Base-by-base conservation (phyloP, 2,888 invertebrate species). In the Silvanus unidentatus region DNA sequence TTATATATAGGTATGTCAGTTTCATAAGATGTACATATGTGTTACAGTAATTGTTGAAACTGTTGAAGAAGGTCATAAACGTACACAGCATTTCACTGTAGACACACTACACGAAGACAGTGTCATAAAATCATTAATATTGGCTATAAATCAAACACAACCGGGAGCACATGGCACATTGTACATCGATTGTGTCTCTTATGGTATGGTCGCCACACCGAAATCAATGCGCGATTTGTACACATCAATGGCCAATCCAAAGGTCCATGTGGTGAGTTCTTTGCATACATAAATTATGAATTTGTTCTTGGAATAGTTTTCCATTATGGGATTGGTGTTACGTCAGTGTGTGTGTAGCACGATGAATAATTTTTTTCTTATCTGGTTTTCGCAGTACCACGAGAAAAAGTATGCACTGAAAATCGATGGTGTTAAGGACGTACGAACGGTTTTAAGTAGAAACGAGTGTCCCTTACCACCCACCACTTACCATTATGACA, bases 1-100 rank as follows among this genome's bases (percentile, higher is more conserved):
- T 12, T 32, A n/a, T n/a, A 12, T 12, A n/a, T 12, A n/a, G n/a
- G 4, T 12, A n/a, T 12, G 5, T 5, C 3, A 32, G n/a, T 5
- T 32, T 32, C 5, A 32, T 12, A 5, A 32, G 3, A 32, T 5
- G 4, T 3, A 12, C 16, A 40, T 40, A 48, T 38, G 38, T 45
- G 48, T 66, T 68, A 39, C 65, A 85, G 85, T 84, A n/a, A 76
- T 80, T n/a, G 68, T 84, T 51, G 82, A 84, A 64, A 80, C 77
- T 3, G 68, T 79, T 1, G 76, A 78, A 54, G 77, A 79, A 10
- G 81, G 78, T 8, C 71, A 77, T 47, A 65, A 77, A 2, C 75
- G 78, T 45, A 73, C 77, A 8, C 80, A 82, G 44, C 80, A 82
- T 46, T 79, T 84, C 69, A 74, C 76, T 4, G 74, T 84, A 14